Conservation (phyloP, 2,888 invertebrate genomes). For the Crematogaster levior region DNA sequence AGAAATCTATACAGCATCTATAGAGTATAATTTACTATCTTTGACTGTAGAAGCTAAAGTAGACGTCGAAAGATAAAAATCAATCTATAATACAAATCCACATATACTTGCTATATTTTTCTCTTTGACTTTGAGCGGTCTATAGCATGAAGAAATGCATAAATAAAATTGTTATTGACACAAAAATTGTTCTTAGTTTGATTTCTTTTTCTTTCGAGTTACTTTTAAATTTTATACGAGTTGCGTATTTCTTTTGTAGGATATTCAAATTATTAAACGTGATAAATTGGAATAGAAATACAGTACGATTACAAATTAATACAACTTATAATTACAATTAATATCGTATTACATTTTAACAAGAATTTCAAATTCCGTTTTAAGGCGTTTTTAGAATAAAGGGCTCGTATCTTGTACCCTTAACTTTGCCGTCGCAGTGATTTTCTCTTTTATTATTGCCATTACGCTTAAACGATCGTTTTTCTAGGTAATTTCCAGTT, state of each 20-base stretch:
- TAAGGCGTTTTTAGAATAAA: conserved; percentile 1
- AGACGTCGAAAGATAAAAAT: conserved; percentile 16
- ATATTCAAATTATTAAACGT: conserved; percentile 8
- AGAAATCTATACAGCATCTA: conserved; percentile 49
- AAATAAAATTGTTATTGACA: neutral
- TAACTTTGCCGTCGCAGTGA: conserved; percentile 29
- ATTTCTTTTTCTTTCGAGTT: neutral
- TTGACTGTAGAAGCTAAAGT: conserved; percentile 26
- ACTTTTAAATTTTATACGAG: neutral
- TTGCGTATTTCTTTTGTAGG: neutral
- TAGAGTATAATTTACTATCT: conserved; percentile 46
- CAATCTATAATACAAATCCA: conserved; percentile 25
- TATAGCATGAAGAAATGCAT: neutral
- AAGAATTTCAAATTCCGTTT: conserved; percentile 8
- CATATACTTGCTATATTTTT: neutral
- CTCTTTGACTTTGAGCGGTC: neutral
- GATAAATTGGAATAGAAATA: neutral
- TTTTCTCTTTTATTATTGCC: conserved; percentile 44
- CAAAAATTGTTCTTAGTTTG: neutral
- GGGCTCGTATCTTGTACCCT: conserved; percentile 16
- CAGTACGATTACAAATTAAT: neutral
- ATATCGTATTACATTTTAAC: conserved; percentile 20
- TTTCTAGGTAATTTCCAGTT: conserved; percentile 26
- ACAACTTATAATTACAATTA: neutral
- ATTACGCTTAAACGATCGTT: conserved; percentile 41